A percentile compares a stretch with the other conserved stretches of the same genome.
Evolutionary conservation across 2,113 vertebrate genomes (phyloP).

Genomic region (Hoplias malabaricus): DNA sequence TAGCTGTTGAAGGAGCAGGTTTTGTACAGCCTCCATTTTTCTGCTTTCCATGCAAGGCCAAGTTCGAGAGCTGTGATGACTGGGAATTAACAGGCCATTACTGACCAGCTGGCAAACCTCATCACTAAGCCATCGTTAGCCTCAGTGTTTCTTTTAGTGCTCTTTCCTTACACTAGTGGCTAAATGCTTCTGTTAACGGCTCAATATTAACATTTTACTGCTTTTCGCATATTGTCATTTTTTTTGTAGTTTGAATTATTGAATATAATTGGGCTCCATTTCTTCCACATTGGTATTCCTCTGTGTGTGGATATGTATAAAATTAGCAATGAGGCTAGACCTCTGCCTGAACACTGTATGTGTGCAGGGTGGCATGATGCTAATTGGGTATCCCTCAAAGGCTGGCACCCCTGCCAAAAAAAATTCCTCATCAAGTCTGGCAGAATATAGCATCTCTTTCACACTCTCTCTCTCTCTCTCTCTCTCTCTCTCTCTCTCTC

Average conservation of each 20-base stretch:
- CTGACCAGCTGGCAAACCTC: not conserved
- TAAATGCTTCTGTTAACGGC: not conserved
- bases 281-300: not conserved
- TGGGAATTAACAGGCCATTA: not conserved
- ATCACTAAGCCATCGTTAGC: not conserved
- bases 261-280: not conserved
- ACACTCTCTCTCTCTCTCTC: not conserved
- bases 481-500: not conserved
- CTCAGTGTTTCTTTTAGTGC: not conserved
- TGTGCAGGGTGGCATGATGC: not conserved
- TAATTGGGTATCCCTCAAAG: not conserved
- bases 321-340: not conserved
- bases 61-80: not conserved
- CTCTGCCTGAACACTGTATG: not conserved
- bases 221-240: not conserved
- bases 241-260: not conserved
- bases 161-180: not conserved
- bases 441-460: not conserved
- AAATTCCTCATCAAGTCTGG: not conserved
- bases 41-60: not conserved
- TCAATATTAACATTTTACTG: too few species aligned
- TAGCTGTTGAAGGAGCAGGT: not conserved
- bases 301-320: not conserved
- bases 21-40: not conserved
- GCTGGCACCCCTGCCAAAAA: not conserved